Percentiles rank a stretch among this genome's conserved stretches.
Evolutionary conservation across 2,113 vertebrate species (phyloP).

Genomic region (Collichthys lucidus): DNA sequence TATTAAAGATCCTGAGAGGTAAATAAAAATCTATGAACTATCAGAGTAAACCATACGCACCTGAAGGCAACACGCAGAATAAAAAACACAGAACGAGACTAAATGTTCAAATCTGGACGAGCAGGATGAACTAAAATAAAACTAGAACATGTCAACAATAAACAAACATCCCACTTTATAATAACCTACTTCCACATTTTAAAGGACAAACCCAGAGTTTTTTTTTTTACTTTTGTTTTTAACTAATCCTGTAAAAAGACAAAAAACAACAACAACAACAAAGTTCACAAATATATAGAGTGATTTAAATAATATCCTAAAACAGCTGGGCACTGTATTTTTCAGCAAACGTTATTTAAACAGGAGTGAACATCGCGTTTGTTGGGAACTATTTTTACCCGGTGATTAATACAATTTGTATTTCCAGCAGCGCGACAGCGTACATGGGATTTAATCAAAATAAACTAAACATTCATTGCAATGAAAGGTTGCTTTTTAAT

Average conservation of each 20-base stretch:
- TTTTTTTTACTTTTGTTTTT: background rate
- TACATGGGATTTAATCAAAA: background rate
- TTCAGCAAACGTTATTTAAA: background rate
- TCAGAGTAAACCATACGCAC: background rate
- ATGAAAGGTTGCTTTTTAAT: too few relatives aligned
- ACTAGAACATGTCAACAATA: background rate
- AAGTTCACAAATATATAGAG: background rate
- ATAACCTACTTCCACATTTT: background rate
- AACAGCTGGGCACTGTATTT: background rate
- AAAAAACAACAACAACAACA: background rate
- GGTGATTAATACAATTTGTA: slow-evolving; percentile 7
- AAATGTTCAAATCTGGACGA: slow-evolving; percentile 25
- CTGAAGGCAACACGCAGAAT: slow-evolving; percentile 10
- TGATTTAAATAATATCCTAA: background rate
- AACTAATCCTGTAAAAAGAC: background rate
- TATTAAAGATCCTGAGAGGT: background rate
- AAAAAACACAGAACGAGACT: background rate
- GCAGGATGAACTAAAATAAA: slow-evolving; percentile 20
- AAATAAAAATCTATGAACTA: background rate
- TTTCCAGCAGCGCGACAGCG: background rate
- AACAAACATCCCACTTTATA: background rate
- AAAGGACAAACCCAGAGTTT: background rate
- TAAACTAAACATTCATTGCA: too few relatives aligned
- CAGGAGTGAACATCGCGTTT: background rate
- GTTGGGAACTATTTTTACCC: slow-evolving; percentile 5